Evolutionary conservation across 2,113 vertebrate genomes (phyloP), one percentile per base, ranked within the genome.

Genomic region (Passer domesticus): DNA sequence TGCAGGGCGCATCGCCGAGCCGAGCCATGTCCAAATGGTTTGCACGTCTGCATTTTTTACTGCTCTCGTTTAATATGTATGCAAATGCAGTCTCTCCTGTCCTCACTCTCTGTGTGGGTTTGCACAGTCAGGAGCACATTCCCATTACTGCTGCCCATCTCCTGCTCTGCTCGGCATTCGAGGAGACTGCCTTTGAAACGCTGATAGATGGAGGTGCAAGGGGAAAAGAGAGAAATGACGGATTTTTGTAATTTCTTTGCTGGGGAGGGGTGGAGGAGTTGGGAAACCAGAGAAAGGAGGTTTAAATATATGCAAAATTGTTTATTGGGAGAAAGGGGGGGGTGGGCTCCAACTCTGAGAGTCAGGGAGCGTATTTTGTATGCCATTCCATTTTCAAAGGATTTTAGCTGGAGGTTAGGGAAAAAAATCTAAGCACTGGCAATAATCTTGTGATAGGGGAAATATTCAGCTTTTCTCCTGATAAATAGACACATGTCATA

Each of bases 61-160:
- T 96, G 98, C 97, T 97, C 97, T 97, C 95, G 95, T 98, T 98
- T 98, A 98, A 98, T 98, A 98, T 98, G 98, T 98, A 98, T 98
- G 98, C 98, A 98, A 98, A 98, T 98, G 97, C 96, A 92, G 96
- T 96, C 97, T 96, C 97, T 97, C 97, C 97, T 97, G 97, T 97
- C 96, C 97, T 97, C 95, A 95, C 96, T 97, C 96, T 95, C 96
- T 97, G 96, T 97, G 94, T 97, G 97, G 96, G 97, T 97, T 94
- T 96, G 98, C 98, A 97, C 97, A 97, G 97, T 96, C 97, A 96
- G 98, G 96, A 97, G 97, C 96, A 89, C 97, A 97, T 98, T 97
- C 97, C 98, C 97, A 97, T 98, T 98, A 98, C 95, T 58, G 95
- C 97, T 97, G 96, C 96, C 97, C 96, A 95, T 97, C 97, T 97